Base-by-base conservation (phyloP, 1,140 invertebrate genomes). In the Drosophila leontia region DNA sequence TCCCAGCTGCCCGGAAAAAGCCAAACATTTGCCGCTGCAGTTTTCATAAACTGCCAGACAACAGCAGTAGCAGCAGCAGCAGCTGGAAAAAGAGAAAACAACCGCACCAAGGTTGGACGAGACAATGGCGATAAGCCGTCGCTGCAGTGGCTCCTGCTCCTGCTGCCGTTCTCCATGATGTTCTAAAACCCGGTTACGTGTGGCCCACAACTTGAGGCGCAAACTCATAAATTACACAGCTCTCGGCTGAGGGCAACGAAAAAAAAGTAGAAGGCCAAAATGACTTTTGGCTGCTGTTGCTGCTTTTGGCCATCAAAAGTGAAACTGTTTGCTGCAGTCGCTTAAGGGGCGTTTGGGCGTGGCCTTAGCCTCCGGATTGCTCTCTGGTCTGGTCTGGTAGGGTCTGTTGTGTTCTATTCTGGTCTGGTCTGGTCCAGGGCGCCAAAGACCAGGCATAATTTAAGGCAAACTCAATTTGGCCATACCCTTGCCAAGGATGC, bases 301-400 rank as follows among this genome's bases (percentile, higher is more conserved):
- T 64, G 44, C 56, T 82, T 53, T 72, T 56, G 62, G 63, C 47
- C 69, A 41, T 77, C 74, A 71, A 83, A 87, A 88, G 84, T 78
- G 63, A 88, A 84, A 88, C 84, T 75, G 85, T 90, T 85, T 76
- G 78, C 78, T 85, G 85, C 86, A 90, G 86, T 90, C 78, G 75
- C 82, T 82, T 65, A 68, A 51, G 68, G 75, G 77, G 69, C 78
- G 69, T 62, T 71, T 61, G 80, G 82, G 82, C 80, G 75, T 87
- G 84, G 83, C 57, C 56, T 42, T 47, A 42, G 57, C 48, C 41
- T 42, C 45, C 13, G 37, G 35, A 29, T 41, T 60, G 51, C 45
- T 59, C 58, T 39, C 26, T 26, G 53, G 35, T 55, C 17, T 37
- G 29, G 29, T 19, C 11, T 34, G 29, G 48, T 34, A 2, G 15